Evolutionary conservation across 2,888 invertebrate genomes (phyloP), one percentile per base, ranked within the genome.

Genomic region (Corbicula japonica): DNA sequence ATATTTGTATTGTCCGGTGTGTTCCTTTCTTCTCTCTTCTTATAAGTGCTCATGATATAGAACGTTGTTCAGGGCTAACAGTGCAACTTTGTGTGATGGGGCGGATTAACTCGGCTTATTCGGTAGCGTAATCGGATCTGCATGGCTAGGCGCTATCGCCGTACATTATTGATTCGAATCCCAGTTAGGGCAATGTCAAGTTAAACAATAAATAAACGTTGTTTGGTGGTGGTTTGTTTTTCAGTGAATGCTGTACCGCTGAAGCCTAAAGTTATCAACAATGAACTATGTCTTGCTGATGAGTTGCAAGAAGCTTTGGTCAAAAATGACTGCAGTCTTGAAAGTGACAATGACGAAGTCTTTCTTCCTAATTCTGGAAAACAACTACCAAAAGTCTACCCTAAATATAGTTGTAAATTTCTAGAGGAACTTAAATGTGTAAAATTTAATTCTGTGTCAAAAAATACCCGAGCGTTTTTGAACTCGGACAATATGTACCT

Each of bases 401-500:
- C 86, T 3, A 86, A 87, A 82, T 86, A 80, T 56, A 86, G 86
- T 70, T 65, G 82, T 28, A 80, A 84, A 70, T 85, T 80, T 63
- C 48, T 84, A 34, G 79, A 87, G 50, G 86, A 88, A 63, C 71
- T 88, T 21, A 82, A 76, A 58, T 73, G 46, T 52, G 72, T 83
- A 41, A 83, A 83, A 62, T 87, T 85, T 71, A 87, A 88, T 75
- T 80, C 86, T 79, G 85, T 87, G 56, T 87, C 89, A 52, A 84
- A 86, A 68, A 87, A 87, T 66, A 86, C 86, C 18, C 80, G 84
- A 44, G 86, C 87, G 26, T 86, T 79, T 56, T 69, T 87, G 50
- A 82, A 85, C 69, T 88, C 86, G 23, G 86, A 89, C 63, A 88
- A 87, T 76, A 78, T 85, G 52, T 96, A 97, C 94, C 95, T 98